Percentiles rank a stretch among this genome's conserved stretches.
phyloP scores from a whole-genome alignment of 2,888 invertebrate genomes.

The Leptopilina drosophilae region DNA sequence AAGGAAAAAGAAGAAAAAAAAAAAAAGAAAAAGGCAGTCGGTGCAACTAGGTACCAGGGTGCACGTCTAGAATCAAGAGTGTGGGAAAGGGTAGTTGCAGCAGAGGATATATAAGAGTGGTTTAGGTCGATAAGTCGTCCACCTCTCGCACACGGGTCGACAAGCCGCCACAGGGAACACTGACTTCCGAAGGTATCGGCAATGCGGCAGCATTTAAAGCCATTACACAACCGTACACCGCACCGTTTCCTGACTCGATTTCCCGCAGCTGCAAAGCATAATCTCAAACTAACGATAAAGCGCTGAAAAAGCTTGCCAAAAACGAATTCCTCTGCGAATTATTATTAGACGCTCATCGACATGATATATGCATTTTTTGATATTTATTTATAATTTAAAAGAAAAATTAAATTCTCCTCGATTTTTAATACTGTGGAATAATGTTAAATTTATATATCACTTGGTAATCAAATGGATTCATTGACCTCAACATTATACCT shows the following conservation, averaged over 20 bases:
- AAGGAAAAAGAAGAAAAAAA: background rate
- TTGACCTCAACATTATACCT: constrained; percentile 2
- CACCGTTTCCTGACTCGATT: background rate
- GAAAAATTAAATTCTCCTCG: too few species aligned
- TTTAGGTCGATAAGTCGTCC: constrained; percentile 36
- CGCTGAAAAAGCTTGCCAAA: background rate
- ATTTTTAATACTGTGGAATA: too few species aligned
- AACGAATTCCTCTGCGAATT: background rate
- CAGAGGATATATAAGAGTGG: background rate
- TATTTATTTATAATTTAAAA: too few species aligned
- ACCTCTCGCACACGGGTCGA: constrained; percentile 23
- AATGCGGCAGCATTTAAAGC: constrained; percentile 34
- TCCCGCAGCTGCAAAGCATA: constrained; percentile 1
- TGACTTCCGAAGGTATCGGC: constrained; percentile 33
- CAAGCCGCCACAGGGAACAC: constrained; percentile 17
- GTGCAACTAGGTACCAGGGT: constrained; percentile 35
- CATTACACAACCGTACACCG: constrained; percentile 4
- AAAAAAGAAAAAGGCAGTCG: background rate
- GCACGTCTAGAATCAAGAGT: background rate
- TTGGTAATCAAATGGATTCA: constrained; percentile 3
- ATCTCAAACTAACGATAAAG: constrained; percentile 9
- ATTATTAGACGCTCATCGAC: too few species aligned
- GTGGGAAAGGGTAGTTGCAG: background rate
- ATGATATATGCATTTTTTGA: too few species aligned
- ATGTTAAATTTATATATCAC: background rate